These are phyloP conservation scores for Tipula unca DNA, from an alignment of 2,888 invertebrate species.

Conservation along the genomic window DNA sequence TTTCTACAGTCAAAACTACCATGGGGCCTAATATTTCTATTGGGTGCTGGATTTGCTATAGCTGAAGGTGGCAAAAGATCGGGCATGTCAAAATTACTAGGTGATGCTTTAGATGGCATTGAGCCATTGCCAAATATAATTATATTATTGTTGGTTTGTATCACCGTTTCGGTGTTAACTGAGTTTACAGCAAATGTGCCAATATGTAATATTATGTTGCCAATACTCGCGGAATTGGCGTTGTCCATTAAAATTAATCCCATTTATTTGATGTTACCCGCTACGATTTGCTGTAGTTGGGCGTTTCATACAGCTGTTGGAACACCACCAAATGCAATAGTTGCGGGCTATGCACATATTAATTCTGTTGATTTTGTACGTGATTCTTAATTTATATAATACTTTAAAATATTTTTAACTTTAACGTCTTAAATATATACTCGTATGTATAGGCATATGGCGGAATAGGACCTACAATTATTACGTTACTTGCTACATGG, in stretches of 20 bases:
- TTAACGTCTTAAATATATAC: background rate
- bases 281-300: constrained; percentile 80
- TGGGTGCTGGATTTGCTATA: constrained; percentile 85
- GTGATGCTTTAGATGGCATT: constrained; percentile 58
- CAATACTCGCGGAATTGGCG: constrained; percentile 72
- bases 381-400: background rate
- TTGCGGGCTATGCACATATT: constrained; percentile 74
- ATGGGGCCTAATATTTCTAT: constrained; percentile 80
- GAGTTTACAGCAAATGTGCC: constrained; percentile 89
- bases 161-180: constrained; percentile 70
- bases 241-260: constrained; percentile 68
- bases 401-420: background rate
- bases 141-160: constrained; percentile 65
- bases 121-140: constrained; percentile 52
- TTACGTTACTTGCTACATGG: constrained; percentile 64
- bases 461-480: constrained; percentile 67
- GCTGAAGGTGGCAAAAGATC: constrained; percentile 78
- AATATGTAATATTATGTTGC: constrained; percentile 78
- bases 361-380: constrained; percentile 60
- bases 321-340: constrained; percentile 92
- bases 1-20: constrained; percentile 77
- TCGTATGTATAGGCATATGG: constrained; percentile 46
- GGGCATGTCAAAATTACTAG: constrained; percentile 68
- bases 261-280: constrained; percentile 81
- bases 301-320: constrained; percentile 92